Conservation (phyloP, 2,888 invertebrate species). For the Ferrisia virgata region DNA sequence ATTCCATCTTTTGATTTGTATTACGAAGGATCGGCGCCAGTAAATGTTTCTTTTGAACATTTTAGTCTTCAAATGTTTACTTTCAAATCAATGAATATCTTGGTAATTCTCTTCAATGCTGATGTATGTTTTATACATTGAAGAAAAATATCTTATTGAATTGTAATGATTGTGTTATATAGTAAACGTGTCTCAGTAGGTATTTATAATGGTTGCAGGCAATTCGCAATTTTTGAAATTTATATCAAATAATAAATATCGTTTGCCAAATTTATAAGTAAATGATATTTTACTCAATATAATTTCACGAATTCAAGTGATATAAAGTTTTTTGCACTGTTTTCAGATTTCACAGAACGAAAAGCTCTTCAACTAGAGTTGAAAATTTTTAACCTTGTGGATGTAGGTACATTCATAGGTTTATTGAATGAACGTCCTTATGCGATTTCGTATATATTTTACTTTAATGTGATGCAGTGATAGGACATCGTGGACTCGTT, state of each 20-base stretch:
- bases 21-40: background rate
- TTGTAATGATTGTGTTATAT: too few relatives aligned
- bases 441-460: background rate
- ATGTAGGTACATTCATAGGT: slow-evolving; percentile 24
- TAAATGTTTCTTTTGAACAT: background rate
- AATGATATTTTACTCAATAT: background rate
- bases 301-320: background rate
- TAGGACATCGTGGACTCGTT: slow-evolving; percentile 53
- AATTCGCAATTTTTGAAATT: too few relatives aligned
- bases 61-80: too few relatives aligned
- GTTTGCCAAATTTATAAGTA: too few relatives aligned
- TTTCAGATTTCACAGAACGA: background rate
- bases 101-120: too few relatives aligned
- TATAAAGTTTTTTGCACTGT: background rate
- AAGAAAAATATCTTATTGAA: too few relatives aligned
- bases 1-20: background rate
- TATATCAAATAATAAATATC: too few relatives aligned
- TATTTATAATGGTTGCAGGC: too few relatives aligned
- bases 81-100: too few relatives aligned
- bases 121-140: too few relatives aligned
- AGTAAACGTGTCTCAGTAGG: too few relatives aligned
- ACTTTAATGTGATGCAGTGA: slow-evolving; percentile 1
- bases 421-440: background rate
- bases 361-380: background rate
- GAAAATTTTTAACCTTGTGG: slow-evolving; percentile 33